Base-by-base conservation (phyloP, 1,140 invertebrate genomes). In the Drosophila littoralis region DNA sequence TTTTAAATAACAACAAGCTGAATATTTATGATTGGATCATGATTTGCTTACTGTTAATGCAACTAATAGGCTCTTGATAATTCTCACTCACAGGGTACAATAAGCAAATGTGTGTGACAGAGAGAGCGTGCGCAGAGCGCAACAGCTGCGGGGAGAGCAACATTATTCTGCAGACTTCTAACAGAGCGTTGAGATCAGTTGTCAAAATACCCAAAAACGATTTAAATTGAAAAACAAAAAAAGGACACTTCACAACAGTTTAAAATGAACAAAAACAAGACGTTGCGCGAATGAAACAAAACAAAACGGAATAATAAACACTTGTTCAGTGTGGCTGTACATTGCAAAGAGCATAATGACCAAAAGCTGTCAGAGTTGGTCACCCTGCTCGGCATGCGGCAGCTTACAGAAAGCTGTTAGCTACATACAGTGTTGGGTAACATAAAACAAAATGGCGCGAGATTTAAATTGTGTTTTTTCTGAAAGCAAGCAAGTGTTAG, bases 51-150 rank as follows among this genome's bases (percentile, higher is more conserved):
- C 22, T 28, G 0, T 28, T 15, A n/a, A 1, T 9, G 0, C 2
- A 32, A 45, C 6, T 13, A 45, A 28, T 51, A 58, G 17, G 17
- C 46, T n/a, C 40, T 8, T 15, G 6, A 8, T 9, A 9, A 36
- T 5, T 12, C 2, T 3, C n/a, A n/a, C 8, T 45, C 6, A n/a
- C 17, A 45, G 40, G 40, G 64, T 54, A 12, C n/a, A 9, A 1
- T 10, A 17, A 42, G 17, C 28, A 22, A 43, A 55, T 67, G 33
- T 66, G 54, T 52, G 13, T 28, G 48, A 52, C 54, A 54, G 55
- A 46, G 70, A 73, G 70, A 68, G 55, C 70, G 54, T 73, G 70
- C 70, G 70, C 70, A 68, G 64, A 60, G 70, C 64, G 64, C 64
- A 68, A 73, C 64, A 60, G 64, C 38, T 73, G 64, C 64, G 54